phyloP scores from a whole-genome alignment of 2,113 vertebrate species.

The Pionites leucogaster region DNA sequence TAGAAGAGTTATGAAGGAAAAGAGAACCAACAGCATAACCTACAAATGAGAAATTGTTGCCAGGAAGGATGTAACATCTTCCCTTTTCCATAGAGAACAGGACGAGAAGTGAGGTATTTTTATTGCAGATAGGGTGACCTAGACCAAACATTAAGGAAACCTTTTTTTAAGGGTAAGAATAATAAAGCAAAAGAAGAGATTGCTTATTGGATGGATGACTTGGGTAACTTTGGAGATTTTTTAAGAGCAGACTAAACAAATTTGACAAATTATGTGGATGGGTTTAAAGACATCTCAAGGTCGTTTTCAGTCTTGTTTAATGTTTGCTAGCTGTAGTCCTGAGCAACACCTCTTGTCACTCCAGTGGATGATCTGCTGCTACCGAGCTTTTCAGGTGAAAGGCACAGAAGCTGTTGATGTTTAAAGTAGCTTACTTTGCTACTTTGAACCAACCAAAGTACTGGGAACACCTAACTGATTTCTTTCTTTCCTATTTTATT shows the following conservation, averaged over 20 bases:
- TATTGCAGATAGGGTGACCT: neutral
- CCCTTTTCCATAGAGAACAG: neutral
- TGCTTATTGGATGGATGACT: neutral
- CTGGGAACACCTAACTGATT: neutral
- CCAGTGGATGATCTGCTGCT: neutral
- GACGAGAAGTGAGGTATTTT: neutral
- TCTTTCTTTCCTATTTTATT: neutral
- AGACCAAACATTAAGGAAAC: neutral
- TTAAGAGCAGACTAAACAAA: neutral
- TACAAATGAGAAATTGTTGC: neutral
- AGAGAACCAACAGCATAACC: neutral
- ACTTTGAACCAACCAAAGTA: neutral
- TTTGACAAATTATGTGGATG: neutral
- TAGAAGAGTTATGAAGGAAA: accelerated
- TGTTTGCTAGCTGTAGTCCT: neutral
- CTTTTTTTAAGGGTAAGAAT: neutral
- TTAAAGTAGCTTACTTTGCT: neutral
- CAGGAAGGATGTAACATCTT: neutral
- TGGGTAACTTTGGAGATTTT: neutral
- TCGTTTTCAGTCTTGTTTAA: neutral
- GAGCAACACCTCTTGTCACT: neutral
- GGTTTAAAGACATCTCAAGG: neutral
- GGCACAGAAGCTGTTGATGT: neutral
- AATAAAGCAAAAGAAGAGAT: neutral
- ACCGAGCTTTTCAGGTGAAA: neutral